These are phyloP conservation scores for Apodemus sylvaticus DNA, from an alignment of 2,113 vertebrate genomes.

Conservation along the genomic window DNA sequence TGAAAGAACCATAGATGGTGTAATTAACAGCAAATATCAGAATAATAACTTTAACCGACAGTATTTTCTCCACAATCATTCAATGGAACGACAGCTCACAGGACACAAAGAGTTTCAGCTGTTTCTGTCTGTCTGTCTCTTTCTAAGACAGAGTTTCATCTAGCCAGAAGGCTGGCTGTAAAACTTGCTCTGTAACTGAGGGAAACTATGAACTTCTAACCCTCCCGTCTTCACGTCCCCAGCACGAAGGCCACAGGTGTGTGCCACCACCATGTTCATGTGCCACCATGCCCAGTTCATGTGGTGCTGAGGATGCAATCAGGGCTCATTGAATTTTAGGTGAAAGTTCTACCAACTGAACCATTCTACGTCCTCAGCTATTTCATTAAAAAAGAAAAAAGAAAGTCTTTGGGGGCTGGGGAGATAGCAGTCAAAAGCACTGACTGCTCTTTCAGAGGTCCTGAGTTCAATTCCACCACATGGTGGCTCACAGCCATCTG, in stretches of 20 bases:
- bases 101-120: neutral
- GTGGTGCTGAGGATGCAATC: neutral
- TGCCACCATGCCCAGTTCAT: neutral
- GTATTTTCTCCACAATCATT: neutral
- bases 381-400: conserved; percentile 14
- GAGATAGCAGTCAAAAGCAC: no score
- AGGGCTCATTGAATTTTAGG: neutral
- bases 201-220: neutral
- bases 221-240: neutral
- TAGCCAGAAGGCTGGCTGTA: neutral
- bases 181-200: neutral
- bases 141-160: neutral
- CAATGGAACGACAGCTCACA: conserved; percentile 16
- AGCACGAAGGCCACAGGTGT: neutral
- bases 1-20: neutral
- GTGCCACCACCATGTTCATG: neutral
- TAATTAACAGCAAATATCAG: neutral
- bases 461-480: no score
- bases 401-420: neutral
- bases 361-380: neutral
- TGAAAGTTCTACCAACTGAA: neutral
- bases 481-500: no score
- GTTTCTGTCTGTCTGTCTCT: neutral
- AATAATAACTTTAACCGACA: conserved; percentile 23
- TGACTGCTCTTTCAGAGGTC: no score